Evolutionary conservation across 2,888 invertebrate genomes (phyloP), one percentile per base, ranked within the genome.

Genomic region (Neoascia interrupta): DNA sequence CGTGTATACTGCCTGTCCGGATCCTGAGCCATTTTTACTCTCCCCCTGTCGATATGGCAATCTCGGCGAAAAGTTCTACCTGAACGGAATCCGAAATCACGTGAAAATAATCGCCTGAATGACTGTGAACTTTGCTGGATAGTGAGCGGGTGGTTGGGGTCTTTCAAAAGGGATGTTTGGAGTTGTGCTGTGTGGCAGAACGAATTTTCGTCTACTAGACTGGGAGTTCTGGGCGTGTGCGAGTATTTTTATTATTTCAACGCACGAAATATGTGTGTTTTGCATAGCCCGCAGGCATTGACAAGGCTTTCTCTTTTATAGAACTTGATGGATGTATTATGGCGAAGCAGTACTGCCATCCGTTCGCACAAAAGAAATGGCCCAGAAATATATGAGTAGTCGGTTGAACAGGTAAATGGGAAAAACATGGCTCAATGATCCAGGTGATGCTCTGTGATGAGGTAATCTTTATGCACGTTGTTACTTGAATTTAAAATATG

Each of bases 21-120:
- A 66, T 69, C 49, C 10, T 26, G 26, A 60, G 69, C 43, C 68
- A 58, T 58, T 68, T 39, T 28, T 47, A 54, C 34, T 56, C 58
- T 6, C 49, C 56, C 28, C 21, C 68, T 34, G 56, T 60, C 49
- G 58, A 51, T 58, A 41, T 51, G 49, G 58, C 68, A 68, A 58
- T 68, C 56, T 68, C 58, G 39, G 47, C 34, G 31, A 68, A 66
- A 79, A 66, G 39, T 51, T 73, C 54, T 58, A 73, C 79, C 79
- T 79, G 80, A 80, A 74, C 49, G 16, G 80, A 80, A 80, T 80
- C 49, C 51, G 37, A 80, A 80, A 80, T 80, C 73, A 80, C 61
- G 74, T 80, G 68, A 74, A 80, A 56, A 80, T 68, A 72, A 72
- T 79, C 76, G 73, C 47, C 54, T 60, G 60, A 53, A 53, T 73